Percentiles rank a stretch among this genome's conserved stretches.
Conservation (phyloP, 2,797 vertebrate species). For the Amblyopsis hoosieri region DNA sequence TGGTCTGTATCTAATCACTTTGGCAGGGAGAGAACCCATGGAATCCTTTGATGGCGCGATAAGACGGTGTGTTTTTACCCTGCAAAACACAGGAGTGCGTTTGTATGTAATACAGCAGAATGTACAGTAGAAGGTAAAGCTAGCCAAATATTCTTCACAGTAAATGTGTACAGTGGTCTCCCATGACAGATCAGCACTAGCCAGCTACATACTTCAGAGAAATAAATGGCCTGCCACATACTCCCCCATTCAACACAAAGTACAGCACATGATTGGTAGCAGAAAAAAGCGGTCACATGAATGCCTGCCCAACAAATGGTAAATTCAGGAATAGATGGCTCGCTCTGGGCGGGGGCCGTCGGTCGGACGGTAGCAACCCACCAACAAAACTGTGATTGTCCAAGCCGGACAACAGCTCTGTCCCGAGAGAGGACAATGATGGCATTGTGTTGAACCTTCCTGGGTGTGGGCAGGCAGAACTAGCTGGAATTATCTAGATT, state of each 20-base stretch:
- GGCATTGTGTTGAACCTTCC: conserved; percentile 73
- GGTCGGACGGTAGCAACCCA: conserved; percentile 55
- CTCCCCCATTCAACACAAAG: conserved; percentile 14
- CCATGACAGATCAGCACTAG: conserved; percentile 1
- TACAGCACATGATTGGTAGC: conserved; percentile 24
- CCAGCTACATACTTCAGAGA: conserved; percentile 22
- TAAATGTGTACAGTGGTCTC: background rate
- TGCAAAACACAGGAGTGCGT: background rate
- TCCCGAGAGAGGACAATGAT: conserved; percentile 64
- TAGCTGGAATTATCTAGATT: conserved; percentile 69
- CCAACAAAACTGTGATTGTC: conserved; percentile 74
- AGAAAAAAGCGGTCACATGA: conserved; percentile 41
- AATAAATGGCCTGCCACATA: conserved; percentile 12
- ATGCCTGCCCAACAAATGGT: conserved; percentile 63
- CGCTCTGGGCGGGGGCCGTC: conserved; percentile 55
- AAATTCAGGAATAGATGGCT: conserved; percentile 69
- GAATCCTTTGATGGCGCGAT: background rate
- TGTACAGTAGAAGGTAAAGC: conserved; percentile 8
- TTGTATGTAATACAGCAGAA: background rate
- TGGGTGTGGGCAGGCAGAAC: conserved; percentile 64
- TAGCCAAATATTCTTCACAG: conserved; percentile 12
- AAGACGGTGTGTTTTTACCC: background rate
- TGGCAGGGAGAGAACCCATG: background rate
- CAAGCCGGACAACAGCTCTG: conserved; percentile 61
- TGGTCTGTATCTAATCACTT: background rate